Evolutionary conservation across 37 sponge, comb jelly and placozoan species (phyloP), one percentile per base, ranked within the genome.

Genomic region (Ianthella basta): DNA sequence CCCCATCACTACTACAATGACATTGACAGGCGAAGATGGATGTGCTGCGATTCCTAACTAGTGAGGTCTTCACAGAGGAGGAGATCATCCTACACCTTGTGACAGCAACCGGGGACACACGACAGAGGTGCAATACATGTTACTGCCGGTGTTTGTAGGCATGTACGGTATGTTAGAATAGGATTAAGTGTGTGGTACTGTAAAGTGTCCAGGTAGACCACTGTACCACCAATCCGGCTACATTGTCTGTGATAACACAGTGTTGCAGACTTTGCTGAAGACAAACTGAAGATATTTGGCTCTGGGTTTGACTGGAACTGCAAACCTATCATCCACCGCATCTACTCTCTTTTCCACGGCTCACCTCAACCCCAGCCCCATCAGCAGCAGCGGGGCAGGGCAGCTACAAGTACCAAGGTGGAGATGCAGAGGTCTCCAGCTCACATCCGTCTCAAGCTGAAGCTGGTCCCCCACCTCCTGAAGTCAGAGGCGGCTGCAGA

Each of bases 401-500:
- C 78, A 35, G 63, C 39, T 27, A 0, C 65, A 14, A 24, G 29
- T 38, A 25, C 16, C 39, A 63, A n/a, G 5, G 55, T 55, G 56
- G 54, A 82, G 33, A 54, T 83, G 24, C 25, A 41, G 16, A 37
- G 75, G 16, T 60, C 87, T 16, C 88, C 91, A 41, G 88, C 72
- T 18, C 86, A 70, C 30, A 85, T 88, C 39, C 68, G 86, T 25
- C 69, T 91, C 30, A 61, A 80, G 29, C 64, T 91, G n/a, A 83
- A 81, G 37, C 35, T 88, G 12, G 33, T 91, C 21, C 89, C 86
- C 0, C 56, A 65, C 32, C 65, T 91, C 25, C 6, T 85, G 44
- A 91, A 85, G 80, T 91, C 92, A 20, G 64, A 84, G 1, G 44
- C 50, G 21, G 92, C 92, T 27, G 86, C 89, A 6, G 85, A 85